Evolutionary conservation across 2,888 invertebrate species (phyloP), one percentile per base, ranked within the genome.

Genomic region (Argyresthia goedartella): DNA sequence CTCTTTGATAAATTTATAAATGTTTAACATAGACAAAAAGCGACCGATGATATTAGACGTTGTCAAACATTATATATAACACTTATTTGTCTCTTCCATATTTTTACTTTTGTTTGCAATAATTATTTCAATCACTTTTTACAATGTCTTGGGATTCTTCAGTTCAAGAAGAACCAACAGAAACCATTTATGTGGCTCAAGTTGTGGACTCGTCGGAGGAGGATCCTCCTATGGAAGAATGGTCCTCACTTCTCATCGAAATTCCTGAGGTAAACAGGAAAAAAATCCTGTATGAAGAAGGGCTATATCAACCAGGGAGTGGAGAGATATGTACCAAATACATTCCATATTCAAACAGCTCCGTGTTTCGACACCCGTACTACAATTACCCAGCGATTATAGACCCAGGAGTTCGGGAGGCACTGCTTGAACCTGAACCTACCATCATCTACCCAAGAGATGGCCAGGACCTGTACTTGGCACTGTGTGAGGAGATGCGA

Each of bases 271-370:
- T 58, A 2, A 60, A 57, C 45, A 54, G 57, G 2, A 73, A 74
- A 53, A 54, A 59, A 51, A 52, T 54, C 4, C 54, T 70, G 1
- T 65, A 56, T 42, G 60, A 61, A 33, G 15, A 64, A 46, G 71
- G 66, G 0, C 51, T 69, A 0, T 76, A 67, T 39, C 60, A 65
- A 3, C 70, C 73, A 3, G 74, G 73, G 0, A 70, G 67, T 51
- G 71, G 69, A 0, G 73, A 76, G 34, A 59, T 76, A 46, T 77
- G 78, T 46, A 54, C 64, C 0, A 65, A 70, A 44, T 76, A 73
- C 51, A 60, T 74, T 7, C 33, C 65, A 0, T 52, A 69, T 53
- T 78, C 77, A 3, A 63, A 62, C 15, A 76, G 75, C 48, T 63
- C 64, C 3, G 62, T 73, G 3, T 49, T 63, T 1, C 53, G 57